phyloP scores from a whole-genome alignment of 2,113 vertebrate genomes.

The Rhinolophus ferrumequinum region DNA sequence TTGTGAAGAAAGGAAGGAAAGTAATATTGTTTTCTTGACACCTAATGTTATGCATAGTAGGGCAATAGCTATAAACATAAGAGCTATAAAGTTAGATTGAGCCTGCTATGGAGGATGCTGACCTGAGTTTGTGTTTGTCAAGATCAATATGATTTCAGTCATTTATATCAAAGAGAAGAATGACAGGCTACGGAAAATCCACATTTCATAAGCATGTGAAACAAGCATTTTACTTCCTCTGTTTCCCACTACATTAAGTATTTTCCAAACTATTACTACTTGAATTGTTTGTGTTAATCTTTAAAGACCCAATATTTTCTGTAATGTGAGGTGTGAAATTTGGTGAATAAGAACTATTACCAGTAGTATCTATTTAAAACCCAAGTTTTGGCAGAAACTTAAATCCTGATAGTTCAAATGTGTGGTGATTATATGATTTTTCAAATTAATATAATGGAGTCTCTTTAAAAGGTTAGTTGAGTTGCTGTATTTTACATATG shows the following conservation, averaged over 20 bases:
- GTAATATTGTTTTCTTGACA: neutral
- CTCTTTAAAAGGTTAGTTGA: neutral
- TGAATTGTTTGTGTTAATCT: neutral
- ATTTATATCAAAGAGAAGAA: neutral
- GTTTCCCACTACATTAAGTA: neutral
- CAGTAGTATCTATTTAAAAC: neutral
- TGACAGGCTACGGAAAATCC: neutral
- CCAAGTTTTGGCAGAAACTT: neutral
- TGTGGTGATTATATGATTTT: neutral
- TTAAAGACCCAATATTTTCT: neutral
- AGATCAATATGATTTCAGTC: neutral
- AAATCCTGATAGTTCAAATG: neutral
- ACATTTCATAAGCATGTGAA: neutral
- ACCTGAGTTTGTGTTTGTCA: neutral
- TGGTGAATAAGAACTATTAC: neutral
- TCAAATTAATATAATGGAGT: neutral
- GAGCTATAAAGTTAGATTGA: neutral
- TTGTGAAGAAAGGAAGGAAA: neutral
- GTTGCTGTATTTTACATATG: neutral
- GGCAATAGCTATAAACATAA: neutral
- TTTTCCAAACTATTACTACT: neutral
- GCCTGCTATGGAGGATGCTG: neutral
- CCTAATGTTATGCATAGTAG: neutral
- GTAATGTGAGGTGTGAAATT: neutral
- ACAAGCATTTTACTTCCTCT: neutral